phyloP scores from a whole-genome alignment of 64 coral and sea anemone genomes.

The Pocillopora damicornis region DNA sequence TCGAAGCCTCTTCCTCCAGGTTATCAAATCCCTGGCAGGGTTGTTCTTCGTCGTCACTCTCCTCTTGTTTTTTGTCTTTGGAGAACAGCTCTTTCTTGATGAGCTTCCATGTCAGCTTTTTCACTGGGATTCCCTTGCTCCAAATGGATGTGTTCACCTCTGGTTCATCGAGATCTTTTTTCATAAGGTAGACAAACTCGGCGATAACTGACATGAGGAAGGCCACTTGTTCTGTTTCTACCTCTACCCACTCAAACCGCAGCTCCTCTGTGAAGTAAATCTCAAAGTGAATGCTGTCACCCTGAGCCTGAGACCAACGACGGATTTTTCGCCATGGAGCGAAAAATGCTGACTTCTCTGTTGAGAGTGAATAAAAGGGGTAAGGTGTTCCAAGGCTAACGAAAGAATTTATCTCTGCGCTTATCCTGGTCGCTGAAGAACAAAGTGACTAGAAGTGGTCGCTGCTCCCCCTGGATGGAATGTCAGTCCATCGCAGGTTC shows the following conservation, averaged over 20 bases:
- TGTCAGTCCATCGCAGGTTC: too few species aligned
- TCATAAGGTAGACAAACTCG: conserved; percentile 67
- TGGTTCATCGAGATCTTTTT: conserved; percentile 60
- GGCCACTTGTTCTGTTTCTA: conserved; percentile 63
- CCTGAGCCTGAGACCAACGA: conserved; percentile 86
- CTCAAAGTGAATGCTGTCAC: conserved; percentile 86
- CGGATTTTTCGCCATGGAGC: conserved; percentile 87
- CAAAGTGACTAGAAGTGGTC: too few species aligned
- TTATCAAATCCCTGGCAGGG: conserved; percentile 48
- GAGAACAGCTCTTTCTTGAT: conserved; percentile 68
- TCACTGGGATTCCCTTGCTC: background rate
- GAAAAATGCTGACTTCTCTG: conserved; percentile 74
- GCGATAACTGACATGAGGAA: conserved; percentile 79
- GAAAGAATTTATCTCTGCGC: too few species aligned
- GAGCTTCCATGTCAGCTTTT: conserved; percentile 57
- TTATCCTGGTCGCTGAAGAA: too few species aligned
- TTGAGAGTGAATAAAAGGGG: background rate
- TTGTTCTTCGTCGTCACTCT: conserved; percentile 21
- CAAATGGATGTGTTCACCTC: conserved; percentile 27
- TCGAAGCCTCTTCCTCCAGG: conserved; percentile 49
- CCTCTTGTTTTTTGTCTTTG: conserved; percentile 14
- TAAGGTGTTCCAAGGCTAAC: too few species aligned
- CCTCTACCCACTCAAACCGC: conserved; percentile 83
- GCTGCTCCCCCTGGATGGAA: too few species aligned
- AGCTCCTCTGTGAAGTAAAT: conserved; percentile 84